Evolutionary conservation across 2,113 vertebrate species (phyloP), one percentile per base, ranked within the genome.

Genomic region (Patagioenas fasciata): DNA sequence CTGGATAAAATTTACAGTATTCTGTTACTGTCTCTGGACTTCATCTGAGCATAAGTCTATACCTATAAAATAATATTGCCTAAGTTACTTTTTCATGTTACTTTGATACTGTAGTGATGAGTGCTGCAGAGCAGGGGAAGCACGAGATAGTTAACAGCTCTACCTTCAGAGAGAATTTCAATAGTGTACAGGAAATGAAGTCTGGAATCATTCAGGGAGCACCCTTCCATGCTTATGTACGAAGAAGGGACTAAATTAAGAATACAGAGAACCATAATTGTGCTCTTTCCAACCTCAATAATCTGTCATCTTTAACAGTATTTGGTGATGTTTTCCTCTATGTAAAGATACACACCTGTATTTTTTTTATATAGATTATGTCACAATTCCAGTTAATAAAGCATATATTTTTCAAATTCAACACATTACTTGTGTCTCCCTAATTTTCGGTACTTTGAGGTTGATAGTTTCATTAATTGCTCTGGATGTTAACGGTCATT

Each of bases 401-500:
- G 14, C 11, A 31, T 32, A 7, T 10, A 5, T 50, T 64, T 56
- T 67, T 56, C 61, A 18, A 31, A 4, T 40, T 58, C 32, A 58
- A 20, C 9, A 10, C 2, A 1, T 28, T 34, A 31, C 28, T 50
- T 48, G 53, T 25, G 36, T 83, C 80, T 67, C 18, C n/a, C 38
- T 65, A 57, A 77, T 56, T 67, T 96, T 54, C 4, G 1, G 51
- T 78, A 86, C 51, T 42, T 83, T 73, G 58, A 83, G 48, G 60
- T 61, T 86, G 67, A 64, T 74, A 38, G 42, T 75, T 89, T 84
- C 64, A 87, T 92, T 95, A 89, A 96, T 89, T 81, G 89, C 74
- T 80, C 48, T 84, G 81, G 69, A 81, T 95, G 84, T 87, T 96
- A 95, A 92, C 54, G 85, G 89, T 87, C 91, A 87, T 91, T 95